A percentile compares a stretch with the other conserved stretches of the same genome.
Evolutionary conservation across 1,140 invertebrate genomes (phyloP).

Genomic region (Ceratina australensis): DNA sequence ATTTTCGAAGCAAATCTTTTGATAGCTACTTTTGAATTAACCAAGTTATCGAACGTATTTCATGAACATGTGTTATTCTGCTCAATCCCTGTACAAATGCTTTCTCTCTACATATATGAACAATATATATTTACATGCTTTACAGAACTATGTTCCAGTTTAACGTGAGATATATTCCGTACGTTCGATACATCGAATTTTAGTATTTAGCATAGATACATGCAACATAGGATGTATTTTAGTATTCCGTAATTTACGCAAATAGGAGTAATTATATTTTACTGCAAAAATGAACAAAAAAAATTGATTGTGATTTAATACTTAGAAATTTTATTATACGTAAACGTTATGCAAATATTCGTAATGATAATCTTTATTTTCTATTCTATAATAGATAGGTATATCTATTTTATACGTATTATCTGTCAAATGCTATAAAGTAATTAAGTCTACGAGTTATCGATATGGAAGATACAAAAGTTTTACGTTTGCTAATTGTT

Average conservation of each 20-base stretch:
- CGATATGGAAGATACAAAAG: not conserved
- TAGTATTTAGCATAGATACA: not conserved
- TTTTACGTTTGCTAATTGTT: not conserved
- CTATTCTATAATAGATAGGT: not conserved
- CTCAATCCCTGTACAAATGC: slow-evolving; percentile 3
- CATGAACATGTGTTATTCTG: slow-evolving; percentile 7
- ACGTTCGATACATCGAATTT: too few species aligned
- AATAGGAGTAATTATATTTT: slow-evolving; percentile 3
- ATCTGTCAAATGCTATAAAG: not conserved
- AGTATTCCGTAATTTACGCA: slow-evolving; percentile 5
- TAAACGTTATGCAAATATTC: not conserved
- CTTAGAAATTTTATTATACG: slow-evolving; percentile 13
- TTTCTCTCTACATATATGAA: not conserved
- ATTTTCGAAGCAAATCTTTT: too few species aligned
- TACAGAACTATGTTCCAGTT: slow-evolving; percentile 10
- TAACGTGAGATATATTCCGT: slow-evolving; percentile 16
- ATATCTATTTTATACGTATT: not conserved
- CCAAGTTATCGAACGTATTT: slow-evolving; percentile 21
- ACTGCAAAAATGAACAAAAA: not conserved
- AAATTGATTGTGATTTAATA: not conserved
- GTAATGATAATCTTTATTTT: not conserved
- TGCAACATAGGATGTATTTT: slow-evolving; percentile 36
- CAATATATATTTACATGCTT: not conserved
- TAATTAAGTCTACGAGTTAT: not conserved
- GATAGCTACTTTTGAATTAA: slow-evolving; percentile 5